A percentile compares a stretch with the other conserved stretches of the same genome.
Evolutionary conservation across 2,797 vertebrate species (phyloP).

Genomic region (Florisuga fusca): DNA sequence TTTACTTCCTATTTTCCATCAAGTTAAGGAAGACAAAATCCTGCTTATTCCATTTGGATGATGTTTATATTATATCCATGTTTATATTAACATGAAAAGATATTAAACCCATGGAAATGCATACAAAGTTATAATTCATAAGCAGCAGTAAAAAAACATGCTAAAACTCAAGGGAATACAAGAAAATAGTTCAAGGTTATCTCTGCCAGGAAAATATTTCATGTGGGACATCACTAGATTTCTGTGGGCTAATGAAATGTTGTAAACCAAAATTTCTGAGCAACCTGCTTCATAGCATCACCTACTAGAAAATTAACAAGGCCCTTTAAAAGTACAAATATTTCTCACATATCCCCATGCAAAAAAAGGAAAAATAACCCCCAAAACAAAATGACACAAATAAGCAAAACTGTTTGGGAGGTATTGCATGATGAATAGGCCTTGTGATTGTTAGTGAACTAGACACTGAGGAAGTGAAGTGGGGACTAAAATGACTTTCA

Average conservation of each 20-base stretch:
- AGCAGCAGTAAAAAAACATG: background rate
- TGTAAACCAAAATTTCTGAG: background rate
- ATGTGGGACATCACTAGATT: background rate
- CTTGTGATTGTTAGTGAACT: background rate
- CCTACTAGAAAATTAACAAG: background rate
- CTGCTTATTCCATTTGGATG: background rate
- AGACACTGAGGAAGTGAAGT: background rate
- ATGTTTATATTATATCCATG: too few species aligned
- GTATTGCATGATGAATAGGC: background rate
- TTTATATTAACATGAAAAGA: background rate
- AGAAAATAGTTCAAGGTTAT: background rate
- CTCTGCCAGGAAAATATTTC: background rate
- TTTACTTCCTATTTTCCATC: background rate
- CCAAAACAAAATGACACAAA: too few species aligned
- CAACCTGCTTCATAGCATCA: fast-evolving
- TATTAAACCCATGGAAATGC: background rate
- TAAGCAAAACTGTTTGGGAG: background rate
- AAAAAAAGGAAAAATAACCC: background rate
- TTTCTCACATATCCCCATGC: background rate
- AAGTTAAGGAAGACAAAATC: background rate
- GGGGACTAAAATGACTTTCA: background rate
- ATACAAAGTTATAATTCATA: background rate
- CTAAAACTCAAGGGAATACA: background rate
- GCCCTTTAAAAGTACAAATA: background rate
- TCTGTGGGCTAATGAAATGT: background rate